phyloP scores from a whole-genome alignment of 2,888 invertebrate species.

The Harmothoe impar region DNA sequence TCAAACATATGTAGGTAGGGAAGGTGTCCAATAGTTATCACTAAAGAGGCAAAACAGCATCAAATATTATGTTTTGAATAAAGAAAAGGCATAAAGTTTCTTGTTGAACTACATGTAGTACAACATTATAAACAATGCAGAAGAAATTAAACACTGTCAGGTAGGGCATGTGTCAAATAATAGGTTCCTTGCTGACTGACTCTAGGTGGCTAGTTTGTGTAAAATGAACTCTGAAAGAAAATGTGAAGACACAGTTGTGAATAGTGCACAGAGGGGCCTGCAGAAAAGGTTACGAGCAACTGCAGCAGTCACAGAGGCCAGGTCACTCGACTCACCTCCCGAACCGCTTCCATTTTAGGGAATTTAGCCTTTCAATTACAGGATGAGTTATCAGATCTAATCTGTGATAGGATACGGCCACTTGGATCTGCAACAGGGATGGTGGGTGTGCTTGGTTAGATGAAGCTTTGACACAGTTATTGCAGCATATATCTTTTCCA shows the following conservation, averaged over 20 bases:
- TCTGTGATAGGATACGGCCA: constrained; percentile 65
- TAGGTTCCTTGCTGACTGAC: background rate
- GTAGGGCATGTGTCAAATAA: background rate
- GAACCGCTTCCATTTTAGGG: constrained; percentile 69
- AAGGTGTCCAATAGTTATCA: no score
- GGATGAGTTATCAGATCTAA: constrained; percentile 70
- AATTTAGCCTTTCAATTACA: constrained; percentile 67
- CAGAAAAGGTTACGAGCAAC: background rate
- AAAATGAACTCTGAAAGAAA: background rate
- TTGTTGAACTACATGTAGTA: no score
- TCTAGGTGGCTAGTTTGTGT: background rate
- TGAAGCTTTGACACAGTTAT: background rate
- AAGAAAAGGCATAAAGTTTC: no score
- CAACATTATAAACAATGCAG: no score
- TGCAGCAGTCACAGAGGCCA: background rate
- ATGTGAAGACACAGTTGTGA: background rate
- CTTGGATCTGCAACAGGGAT: constrained; percentile 67
- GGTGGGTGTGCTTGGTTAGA: background rate
- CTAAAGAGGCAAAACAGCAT: no score
- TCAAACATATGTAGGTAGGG: no score
- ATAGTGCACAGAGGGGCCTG: background rate
- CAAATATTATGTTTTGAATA: no score
- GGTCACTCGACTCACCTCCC: constrained; percentile 68
- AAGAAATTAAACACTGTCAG: no score
- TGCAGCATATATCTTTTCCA: background rate